A percentile compares a stretch with the other conserved stretches of the same genome.
Conservation (phyloP, 2,888 invertebrate genomes). For the Rhodophaea formosa region DNA sequence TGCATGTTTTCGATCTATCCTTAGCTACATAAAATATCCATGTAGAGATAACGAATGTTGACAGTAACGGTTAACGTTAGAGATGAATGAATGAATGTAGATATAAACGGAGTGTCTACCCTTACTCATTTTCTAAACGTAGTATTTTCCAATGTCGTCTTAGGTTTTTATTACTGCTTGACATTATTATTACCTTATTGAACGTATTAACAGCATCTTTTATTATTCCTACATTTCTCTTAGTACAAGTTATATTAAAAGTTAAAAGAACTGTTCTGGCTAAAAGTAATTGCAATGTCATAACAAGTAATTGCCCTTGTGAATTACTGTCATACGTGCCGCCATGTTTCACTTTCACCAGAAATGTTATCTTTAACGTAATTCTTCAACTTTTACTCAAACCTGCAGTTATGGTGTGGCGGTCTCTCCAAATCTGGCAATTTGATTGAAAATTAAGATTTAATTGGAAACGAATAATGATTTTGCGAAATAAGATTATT, state of each 20-base stretch:
- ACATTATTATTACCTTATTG: too few species aligned
- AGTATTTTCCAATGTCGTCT: too few species aligned
- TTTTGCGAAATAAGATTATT: too few species aligned
- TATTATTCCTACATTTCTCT: neutral
- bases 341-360: constrained; percentile 1
- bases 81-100: too few species aligned
- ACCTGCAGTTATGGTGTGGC: neutral
- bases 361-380: constrained; percentile 2
- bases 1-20: too few species aligned
- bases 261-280: neutral
- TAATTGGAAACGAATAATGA: neutral
- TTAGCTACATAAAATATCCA: too few species aligned
- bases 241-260: neutral
- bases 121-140: too few species aligned
- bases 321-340: constrained; percentile 6
- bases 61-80: too few species aligned
- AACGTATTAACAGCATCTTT: too few species aligned
- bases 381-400: constrained; percentile 12
- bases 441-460: neutral
- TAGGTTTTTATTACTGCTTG: too few species aligned
- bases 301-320: constrained; percentile 1
- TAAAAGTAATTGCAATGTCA: neutral
- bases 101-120: too few species aligned
- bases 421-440: neutral
- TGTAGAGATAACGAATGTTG: too few species aligned